These are phyloP conservation scores for Helobdella robusta DNA, from an alignment of 2,888 invertebrate species.

Conservation along the genomic window DNA sequence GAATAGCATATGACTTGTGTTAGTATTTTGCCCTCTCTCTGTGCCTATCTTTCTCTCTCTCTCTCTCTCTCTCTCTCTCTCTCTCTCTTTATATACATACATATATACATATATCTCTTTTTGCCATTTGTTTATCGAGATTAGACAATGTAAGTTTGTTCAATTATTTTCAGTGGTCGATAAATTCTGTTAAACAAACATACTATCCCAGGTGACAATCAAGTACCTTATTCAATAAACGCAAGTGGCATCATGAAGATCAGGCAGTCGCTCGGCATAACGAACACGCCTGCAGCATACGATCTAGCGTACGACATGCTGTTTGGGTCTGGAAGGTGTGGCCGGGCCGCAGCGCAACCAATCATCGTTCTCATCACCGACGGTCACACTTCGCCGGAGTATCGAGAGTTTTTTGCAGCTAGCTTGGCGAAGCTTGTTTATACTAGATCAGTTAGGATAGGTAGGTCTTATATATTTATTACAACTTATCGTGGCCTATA, in stretches of 20 bases:
- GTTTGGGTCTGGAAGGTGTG: slow-evolving; percentile 18
- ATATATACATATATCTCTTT: no score
- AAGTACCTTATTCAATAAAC: slow-evolving; percentile 11
- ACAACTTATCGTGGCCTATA: neutral
- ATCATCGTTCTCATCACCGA: slow-evolving; percentile 27
- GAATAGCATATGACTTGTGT: slow-evolving; percentile 23
- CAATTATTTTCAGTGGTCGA: no score
- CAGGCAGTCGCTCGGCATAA: slow-evolving; percentile 9
- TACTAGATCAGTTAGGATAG: slow-evolving; percentile 10
- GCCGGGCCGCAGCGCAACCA: slow-evolving; percentile 11
- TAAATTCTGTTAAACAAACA: no score
- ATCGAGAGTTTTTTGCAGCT: neutral
- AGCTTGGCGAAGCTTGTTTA: neutral
- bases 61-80: neutral
- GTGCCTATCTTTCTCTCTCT: neutral
- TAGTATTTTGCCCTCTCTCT: neutral
- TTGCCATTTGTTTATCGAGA: no score
- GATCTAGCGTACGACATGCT: slow-evolving; percentile 22
- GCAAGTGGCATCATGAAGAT: slow-evolving; percentile 19
- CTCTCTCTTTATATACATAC: neutral
- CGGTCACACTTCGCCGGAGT: slow-evolving; percentile 25
- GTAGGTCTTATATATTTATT: slow-evolving; percentile 22
- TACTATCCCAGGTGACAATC: slow-evolving; percentile 15
- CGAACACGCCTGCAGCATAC: slow-evolving; percentile 28
- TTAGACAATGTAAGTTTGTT: no score